These are phyloP conservation scores for Panthera uncia DNA, from an alignment of 2,113 vertebrate species.

Conservation along the genomic window DNA sequence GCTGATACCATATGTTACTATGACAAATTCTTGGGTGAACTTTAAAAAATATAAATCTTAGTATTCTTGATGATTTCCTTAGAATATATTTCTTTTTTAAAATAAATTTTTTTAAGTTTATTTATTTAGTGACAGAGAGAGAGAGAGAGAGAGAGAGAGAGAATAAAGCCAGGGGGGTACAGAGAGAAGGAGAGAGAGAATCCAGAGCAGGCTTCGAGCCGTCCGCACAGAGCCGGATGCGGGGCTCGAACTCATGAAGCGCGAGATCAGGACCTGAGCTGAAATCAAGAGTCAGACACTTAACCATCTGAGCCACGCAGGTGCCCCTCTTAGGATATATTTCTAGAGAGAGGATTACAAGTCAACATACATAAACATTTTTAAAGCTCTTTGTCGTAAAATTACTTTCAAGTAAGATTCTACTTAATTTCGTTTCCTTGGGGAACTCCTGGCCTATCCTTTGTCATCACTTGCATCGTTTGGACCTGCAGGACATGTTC, in stretches of 20 bases:
- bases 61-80: not conserved
- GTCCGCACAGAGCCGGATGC: too few species aligned
- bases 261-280: too few species aligned
- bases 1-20: not conserved
- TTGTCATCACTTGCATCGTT: not conserved
- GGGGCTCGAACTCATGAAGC: too few species aligned
- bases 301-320: too few species aligned
- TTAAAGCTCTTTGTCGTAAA: not conserved
- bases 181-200: too few species aligned
- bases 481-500: not conserved
- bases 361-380: not conserved
- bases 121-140: too few species aligned
- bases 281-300: too few species aligned
- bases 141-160: too few species aligned
- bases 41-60: not conserved
- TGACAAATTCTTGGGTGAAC: not conserved
- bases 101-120: too few species aligned
- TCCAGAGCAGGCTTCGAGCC: too few species aligned
- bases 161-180: too few species aligned
- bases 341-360: not conserved
- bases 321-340: not conserved
- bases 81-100: not conserved
- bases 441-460: not conserved
- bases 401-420: slow-evolving; percentile 1
- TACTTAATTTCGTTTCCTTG: not conserved